Base-by-base conservation (phyloP, 2,797 vertebrate genomes). In the Platyrinchus mystaceus region DNA sequence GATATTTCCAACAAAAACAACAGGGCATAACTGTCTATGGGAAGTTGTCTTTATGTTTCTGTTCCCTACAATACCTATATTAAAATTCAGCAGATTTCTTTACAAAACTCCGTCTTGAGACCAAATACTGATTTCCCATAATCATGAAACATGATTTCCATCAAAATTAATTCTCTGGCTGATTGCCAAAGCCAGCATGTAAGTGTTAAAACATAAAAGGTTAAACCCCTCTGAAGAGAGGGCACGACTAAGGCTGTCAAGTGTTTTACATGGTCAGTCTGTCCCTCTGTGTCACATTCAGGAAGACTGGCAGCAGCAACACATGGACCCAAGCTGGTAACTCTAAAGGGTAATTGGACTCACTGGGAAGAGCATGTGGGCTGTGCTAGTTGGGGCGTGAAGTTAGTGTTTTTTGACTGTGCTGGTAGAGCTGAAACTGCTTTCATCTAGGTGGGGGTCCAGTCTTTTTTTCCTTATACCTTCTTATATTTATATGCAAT, bases 401-500 rank as follows among this genome's bases (percentile, higher is more conserved):
- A 70, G 46, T 60, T 41, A 27, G 32, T 67, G 28, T 0, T 3
- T 87, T 89, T 52, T 52, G 68, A 71, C 49, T 87, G 49, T 71
- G 80, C 91, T 95, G 27, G 34, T 89, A 91, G 94, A 37, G 0
- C 70, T 74, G 81, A 96, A 95, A 88, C 89, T 7, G 1, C 96
- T 97, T 97, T 97, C 94, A 97, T 97, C 97, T 97, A 75, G 7
- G 59, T 95, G 94, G 96, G 96, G 36, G 94, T 96, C 97, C 86
- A 62, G 14, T 84, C 76, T 85, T 90, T 86, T 95, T 91, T 49
- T 3, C 9, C 39, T 74, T 91, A 50, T 12, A 41, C 62, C 58
- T 94, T 94, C 73, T 93, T 94, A 17, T 95, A 85, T 95, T 94
- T 95, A 68, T 91, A 84, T 91, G 95, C 87, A 85, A 30, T 67